phyloP scores from a whole-genome alignment of 2,797 vertebrate genomes.

The Champsocephalus gunnari region DNA sequence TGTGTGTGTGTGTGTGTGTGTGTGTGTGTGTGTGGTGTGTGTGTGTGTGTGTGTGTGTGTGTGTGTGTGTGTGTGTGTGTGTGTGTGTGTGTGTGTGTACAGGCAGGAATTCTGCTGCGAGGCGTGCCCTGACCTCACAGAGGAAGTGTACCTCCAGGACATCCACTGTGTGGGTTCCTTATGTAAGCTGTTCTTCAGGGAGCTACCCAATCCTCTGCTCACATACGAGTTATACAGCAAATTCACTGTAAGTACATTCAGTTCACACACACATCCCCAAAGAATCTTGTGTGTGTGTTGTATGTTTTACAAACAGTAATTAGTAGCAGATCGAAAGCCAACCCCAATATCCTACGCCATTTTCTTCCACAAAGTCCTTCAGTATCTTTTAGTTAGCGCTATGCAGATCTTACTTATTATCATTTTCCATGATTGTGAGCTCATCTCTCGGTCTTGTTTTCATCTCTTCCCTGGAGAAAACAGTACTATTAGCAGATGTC shows the following conservation, averaged over 20 bases:
- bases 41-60: constrained; percentile 51
- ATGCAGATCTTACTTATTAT: constrained; percentile 11
- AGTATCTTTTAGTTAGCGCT: constrained; percentile 20
- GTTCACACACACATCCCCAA: constrained; percentile 2
- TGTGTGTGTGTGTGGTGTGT: constrained; percentile 12
- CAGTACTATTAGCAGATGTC: constrained; percentile 23
- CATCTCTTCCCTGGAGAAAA: constrained; percentile 17
- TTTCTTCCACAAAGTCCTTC: constrained; percentile 2
- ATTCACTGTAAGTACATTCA: constrained; percentile 81
- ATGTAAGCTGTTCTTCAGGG: constrained; percentile 98
- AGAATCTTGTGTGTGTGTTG: no score
- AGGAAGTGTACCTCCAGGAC: constrained; percentile 99
- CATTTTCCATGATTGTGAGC: constrained; percentile 2
- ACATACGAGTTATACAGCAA: constrained; percentile 91
- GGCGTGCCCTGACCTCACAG: constrained; percentile 95
- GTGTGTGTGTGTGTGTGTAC: constrained; percentile 62
- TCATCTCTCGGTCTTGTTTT: constrained; percentile 20
- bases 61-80: constrained; percentile 56
- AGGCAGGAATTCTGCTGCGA: constrained; percentile 98
- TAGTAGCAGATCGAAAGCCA: constrained; percentile 8
- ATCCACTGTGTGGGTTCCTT: constrained; percentile 99
- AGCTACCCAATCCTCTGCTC: constrained; percentile 97
- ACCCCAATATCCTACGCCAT: neutral
- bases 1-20: constrained; percentile 3
- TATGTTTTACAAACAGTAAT: neutral